A percentile compares a stretch with the other conserved stretches of the same genome.
Conservation (phyloP, 1,140 invertebrate genomes). For the Glomeris maerens region DNA sequence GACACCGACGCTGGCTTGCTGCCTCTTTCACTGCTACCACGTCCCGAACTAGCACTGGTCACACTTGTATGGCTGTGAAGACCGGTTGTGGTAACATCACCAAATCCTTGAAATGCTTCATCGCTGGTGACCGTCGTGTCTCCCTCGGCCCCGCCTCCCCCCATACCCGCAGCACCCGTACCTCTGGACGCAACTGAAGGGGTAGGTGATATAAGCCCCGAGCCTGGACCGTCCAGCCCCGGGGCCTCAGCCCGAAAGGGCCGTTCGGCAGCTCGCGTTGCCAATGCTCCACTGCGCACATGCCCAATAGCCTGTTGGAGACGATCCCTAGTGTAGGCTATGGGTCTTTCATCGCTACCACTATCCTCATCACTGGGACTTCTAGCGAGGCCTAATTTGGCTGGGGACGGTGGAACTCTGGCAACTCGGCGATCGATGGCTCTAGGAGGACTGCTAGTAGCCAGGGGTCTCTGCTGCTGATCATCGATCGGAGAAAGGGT, state of each 20-base stretch:
- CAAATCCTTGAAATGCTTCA: conserved; percentile 15
- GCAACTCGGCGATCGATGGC: neutral
- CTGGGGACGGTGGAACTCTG: neutral
- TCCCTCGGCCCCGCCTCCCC: conserved; percentile 3
- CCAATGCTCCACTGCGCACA: conserved; percentile 23
- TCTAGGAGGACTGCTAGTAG: conserved; percentile 26
- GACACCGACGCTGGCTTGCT: conserved; percentile 17
- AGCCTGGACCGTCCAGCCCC: conserved; percentile 11
- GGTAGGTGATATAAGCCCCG: conserved; percentile 1
- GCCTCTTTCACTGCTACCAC: conserved; percentile 16
- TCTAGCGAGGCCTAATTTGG: too few species aligned
- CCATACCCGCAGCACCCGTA: conserved; percentile 45
- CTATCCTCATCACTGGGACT: conserved; percentile 14
- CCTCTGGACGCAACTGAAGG: conserved; percentile 21
- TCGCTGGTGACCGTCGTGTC: conserved; percentile 20
- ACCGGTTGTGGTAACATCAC: neutral
- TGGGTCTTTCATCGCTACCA: conserved; percentile 23
- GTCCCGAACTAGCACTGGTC: conserved; percentile 20
- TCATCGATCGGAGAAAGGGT: too few species aligned
- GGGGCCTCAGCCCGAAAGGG: conserved; percentile 16
- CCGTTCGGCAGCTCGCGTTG: conserved; percentile 18
- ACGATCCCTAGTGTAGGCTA: conserved; percentile 32
- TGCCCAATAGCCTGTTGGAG: conserved; percentile 31
- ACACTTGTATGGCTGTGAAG: conserved; percentile 18
- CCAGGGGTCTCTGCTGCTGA: conserved; percentile 26